A percentile compares a stretch with the other conserved stretches of the same genome.
These are phyloP conservation scores for Trichogramma pretiosum DNA, from an alignment of 1,140 invertebrate species.

Conservation along the genomic window DNA sequence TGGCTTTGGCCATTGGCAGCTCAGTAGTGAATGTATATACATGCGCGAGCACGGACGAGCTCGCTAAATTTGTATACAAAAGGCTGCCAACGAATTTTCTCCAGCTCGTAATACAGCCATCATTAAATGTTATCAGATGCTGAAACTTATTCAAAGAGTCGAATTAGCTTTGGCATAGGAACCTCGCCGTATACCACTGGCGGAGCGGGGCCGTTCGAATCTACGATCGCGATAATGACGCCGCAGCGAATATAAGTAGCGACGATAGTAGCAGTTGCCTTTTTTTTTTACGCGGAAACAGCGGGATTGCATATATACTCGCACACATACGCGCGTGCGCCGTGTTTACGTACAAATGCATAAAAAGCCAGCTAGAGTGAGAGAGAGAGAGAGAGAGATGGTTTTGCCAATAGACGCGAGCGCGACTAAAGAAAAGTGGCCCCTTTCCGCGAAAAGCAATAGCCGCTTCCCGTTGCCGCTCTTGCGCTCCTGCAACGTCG, in stretches of 20 bases:
- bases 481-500: too few relatives aligned
- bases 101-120: too few relatives aligned
- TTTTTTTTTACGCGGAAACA: conserved; percentile 5
- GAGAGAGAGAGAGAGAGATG: too few relatives aligned
- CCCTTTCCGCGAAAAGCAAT: conserved; percentile 17
- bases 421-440: not conserved
- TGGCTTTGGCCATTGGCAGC: too few relatives aligned
- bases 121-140: conserved; percentile 16
- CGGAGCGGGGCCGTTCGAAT: not conserved
- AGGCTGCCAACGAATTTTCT: conserved; percentile 6
- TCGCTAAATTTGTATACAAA: conserved; percentile 14
- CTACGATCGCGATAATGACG: conserved; percentile 8
- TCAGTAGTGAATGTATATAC: not conserved
- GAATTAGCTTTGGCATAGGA: too few relatives aligned
- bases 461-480: too few relatives aligned
- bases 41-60: not conserved
- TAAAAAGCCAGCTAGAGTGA: too few relatives aligned
- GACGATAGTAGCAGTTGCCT: not conserved
- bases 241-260: not conserved
- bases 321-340: not conserved
- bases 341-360: too few relatives aligned
- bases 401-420: not conserved
- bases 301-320: not conserved
- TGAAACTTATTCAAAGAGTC: conserved; percentile 4
- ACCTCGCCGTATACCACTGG: too few relatives aligned